Base-by-base conservation (phyloP, 2,113 vertebrate species). In the Phasianus colchicus region DNA sequence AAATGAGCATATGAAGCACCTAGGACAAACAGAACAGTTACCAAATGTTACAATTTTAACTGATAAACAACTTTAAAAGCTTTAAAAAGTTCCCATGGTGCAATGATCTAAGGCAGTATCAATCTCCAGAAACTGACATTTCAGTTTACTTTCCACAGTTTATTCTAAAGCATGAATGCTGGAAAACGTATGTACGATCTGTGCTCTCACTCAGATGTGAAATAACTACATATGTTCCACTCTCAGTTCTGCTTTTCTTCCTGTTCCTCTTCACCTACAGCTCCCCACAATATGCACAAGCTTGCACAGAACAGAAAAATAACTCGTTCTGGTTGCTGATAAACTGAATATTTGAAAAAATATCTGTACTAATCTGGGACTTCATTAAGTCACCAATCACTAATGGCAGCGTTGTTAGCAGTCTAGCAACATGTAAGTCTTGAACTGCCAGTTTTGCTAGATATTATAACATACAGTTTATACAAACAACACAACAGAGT, bases 141-240 rank as follows among this genome's bases (percentile, higher is more conserved):
- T 58, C 55, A 54, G 36, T 66, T 84, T 43, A 78, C 25, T 92
- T 77, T 27, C 4, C 74, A 32, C 13, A 88, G 22, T 78, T 90
- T 64, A 72, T 74, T 83, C 65, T 72, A 43, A 84, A 50, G 38
- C 11, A 69, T 13, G 13, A 75, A 30, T 27, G 6, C 3, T 43
- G 21, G n/a, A 87, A 92, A 72, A 52, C 0, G 1, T 2, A 0
- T 4, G 2, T 30, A 36, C 5, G 12, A 79, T 13, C 21, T 43
- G 36, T 38, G 20, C 11, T 75, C 30, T 70, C 72, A 45, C 60
- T 80, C 47, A 32, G 29, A 69, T 81, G 67, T 61, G 86, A 82
- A 84, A 43, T 0, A 52, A 29, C 17, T 87, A 58, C 47, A 57
- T 1, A 16, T 2, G 3, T 60, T 72, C 34, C 13, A 29, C 20